Conservation (phyloP, 1,140 invertebrate genomes). For the Agraylea sexmaculata region DNA sequence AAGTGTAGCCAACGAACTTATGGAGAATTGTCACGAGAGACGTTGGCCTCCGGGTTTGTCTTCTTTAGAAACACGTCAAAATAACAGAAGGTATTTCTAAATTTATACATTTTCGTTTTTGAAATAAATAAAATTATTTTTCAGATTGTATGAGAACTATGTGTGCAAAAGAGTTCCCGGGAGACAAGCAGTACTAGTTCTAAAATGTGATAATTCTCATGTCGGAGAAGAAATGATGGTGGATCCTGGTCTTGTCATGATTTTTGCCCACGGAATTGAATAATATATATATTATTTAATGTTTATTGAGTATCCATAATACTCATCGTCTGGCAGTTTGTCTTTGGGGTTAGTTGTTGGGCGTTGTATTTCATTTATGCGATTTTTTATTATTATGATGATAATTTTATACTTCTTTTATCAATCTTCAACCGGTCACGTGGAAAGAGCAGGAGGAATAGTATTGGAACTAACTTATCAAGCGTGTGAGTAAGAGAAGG, state of each 20-base stretch:
- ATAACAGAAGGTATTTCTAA: constrained; percentile 61
- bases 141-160: constrained; percentile 77
- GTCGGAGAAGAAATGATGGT: constrained; percentile 93
- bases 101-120: not conserved
- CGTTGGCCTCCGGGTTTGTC: constrained; percentile 87
- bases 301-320: no score
- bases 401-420: no score
- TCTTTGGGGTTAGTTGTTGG: no score
- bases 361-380: no score
- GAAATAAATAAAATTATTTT: constrained; percentile 7
- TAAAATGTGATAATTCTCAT: constrained; percentile 88
- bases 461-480: no score
- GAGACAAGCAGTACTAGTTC: constrained; percentile 88
- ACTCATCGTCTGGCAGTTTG: no score
- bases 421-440: no score
- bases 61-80: constrained; percentile 85
- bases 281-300: no score
- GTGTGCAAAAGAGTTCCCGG: constrained; percentile 88
- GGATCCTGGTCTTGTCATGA: constrained; percentile 95
- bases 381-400: no score
- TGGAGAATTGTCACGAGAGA: constrained; percentile 94
- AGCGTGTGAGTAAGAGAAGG: no score
- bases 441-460: no score
- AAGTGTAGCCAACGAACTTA: constrained; percentile 85
- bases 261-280: constrained; percentile 95